Evolutionary conservation across 2,113 vertebrate species (phyloP).

Genomic region (Neodon shergylaensis): DNA sequence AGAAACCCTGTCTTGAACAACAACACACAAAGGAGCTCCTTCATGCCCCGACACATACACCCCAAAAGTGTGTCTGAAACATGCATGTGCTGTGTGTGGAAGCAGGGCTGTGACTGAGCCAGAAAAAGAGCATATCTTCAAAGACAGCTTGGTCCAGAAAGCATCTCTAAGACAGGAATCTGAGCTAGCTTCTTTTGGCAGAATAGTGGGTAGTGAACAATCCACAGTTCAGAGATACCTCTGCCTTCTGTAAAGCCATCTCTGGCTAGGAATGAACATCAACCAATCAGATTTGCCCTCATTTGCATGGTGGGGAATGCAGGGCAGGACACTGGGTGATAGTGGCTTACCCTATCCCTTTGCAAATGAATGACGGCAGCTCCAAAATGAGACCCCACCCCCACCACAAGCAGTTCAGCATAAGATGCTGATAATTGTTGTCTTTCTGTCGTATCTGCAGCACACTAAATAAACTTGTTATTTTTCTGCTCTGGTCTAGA

Average conservation of each 20-base stretch:
- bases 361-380: not conserved
- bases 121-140: not conserved
- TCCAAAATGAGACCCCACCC: not conserved
- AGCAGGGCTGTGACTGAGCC: not conserved
- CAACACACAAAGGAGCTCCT: not conserved
- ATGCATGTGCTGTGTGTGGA: not conserved
- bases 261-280: not conserved
- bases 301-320: not conserved
- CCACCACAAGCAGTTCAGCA: not conserved
- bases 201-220: not conserved
- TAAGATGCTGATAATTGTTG: not conserved
- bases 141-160: not conserved
- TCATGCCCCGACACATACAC: not conserved
- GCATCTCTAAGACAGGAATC: not conserved
- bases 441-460: not conserved
- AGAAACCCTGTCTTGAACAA: not conserved
- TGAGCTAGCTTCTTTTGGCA: not conserved
- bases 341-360: not conserved
- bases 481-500: not conserved
- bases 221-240: not conserved
- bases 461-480: not conserved
- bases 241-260: not conserved
- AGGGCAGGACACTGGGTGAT: not conserved
- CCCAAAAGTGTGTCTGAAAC: not conserved
- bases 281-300: not conserved